Percentiles rank a stretch among this genome's conserved stretches.
phyloP scores from a whole-genome alignment of 2,888 invertebrate species.

The Phrixothrix hirtus region DNA sequence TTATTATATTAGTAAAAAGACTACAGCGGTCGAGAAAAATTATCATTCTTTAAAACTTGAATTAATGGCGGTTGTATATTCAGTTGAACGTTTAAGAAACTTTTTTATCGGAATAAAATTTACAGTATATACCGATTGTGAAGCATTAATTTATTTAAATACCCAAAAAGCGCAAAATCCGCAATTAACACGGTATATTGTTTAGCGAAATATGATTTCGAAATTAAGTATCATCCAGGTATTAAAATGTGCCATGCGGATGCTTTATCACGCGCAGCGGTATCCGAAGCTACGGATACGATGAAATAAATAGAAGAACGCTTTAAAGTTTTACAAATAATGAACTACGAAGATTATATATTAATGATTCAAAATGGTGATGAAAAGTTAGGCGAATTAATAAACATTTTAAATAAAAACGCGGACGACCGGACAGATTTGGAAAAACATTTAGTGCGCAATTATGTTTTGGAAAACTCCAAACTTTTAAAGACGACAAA shows the following conservation, averaged over 20 bases:
- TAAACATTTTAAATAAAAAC: too few species aligned
- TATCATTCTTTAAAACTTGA: slow-evolving; percentile 36
- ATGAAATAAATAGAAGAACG: too few species aligned
- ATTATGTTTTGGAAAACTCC: too few species aligned
- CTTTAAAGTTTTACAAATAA: too few species aligned
- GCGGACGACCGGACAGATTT: too few species aligned
- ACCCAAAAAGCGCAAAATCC: not conserved
- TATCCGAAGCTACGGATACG: too few species aligned
- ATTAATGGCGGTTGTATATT: slow-evolving; percentile 12
- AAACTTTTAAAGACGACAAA: too few species aligned
- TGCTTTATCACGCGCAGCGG: not conserved
- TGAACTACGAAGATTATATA: too few species aligned
- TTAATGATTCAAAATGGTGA: too few species aligned
- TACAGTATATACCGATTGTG: not conserved
- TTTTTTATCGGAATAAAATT: not conserved
- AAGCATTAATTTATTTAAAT: not conserved
- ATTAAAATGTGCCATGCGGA: not conserved
- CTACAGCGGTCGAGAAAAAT: slow-evolving; percentile 26
- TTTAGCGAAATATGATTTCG: not conserved
- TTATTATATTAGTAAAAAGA: slow-evolving; percentile 34
- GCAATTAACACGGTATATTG: slow-evolving; percentile 5
- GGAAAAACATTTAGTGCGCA: too few species aligned
- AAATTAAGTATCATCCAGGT: not conserved
- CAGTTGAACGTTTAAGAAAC: not conserved
- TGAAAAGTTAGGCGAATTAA: too few species aligned